Evolutionary conservation across 2,888 invertebrate species (phyloP), one percentile per base, ranked within the genome.

Genomic region (Drosophila mimica): DNA sequence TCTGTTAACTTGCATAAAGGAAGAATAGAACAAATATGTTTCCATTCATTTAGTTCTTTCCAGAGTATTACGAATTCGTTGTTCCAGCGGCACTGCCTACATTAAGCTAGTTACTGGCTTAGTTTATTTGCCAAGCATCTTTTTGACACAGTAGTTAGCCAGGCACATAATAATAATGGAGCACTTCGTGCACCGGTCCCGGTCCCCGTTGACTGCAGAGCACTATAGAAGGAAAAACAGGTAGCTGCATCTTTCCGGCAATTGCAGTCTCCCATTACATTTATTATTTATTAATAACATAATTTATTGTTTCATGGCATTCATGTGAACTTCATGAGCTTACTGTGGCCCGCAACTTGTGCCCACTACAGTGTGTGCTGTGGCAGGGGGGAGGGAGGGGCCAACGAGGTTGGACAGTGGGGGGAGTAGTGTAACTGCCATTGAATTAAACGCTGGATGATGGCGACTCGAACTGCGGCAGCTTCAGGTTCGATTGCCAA

Each of bases 201-300:
- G 28, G 54, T 56, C 58, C 48, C 36, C 36, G 54, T 56, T 54
- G 43, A 38, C n/a, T 33, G 28, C 13, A n/a, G 57, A 28, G 17
- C n/a, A 11, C 8, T 40, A 4, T 17, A 15, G 17, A 52, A 34
- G 40, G 28, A 71, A 88, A 85, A 88, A 85, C 90, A 85, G 90
- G 91, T 89, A 89, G 89, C 86, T 65, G 70, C 78, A 74, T 68
- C 70, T 68, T 68, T 71, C 59, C 71, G 57, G 77, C 88, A 89
- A 74, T 88, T 76, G 88, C 80, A 76, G 86, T 87, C 81, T 90
- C 88, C 91, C 88, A 91, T 92, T 91, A 89, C 92, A 89, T 92
- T 91, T 91, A 91, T 91, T 92, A 92, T 92, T 92, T 92, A 92
- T 92, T 92, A 92, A 92, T 92, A 92, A 91, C 92, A 89, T 92